Percentiles rank a stretch among this genome's conserved stretches.
Evolutionary conservation across 2,888 invertebrate species (phyloP).

Genomic region (Ormyrus nitidulus): DNA sequence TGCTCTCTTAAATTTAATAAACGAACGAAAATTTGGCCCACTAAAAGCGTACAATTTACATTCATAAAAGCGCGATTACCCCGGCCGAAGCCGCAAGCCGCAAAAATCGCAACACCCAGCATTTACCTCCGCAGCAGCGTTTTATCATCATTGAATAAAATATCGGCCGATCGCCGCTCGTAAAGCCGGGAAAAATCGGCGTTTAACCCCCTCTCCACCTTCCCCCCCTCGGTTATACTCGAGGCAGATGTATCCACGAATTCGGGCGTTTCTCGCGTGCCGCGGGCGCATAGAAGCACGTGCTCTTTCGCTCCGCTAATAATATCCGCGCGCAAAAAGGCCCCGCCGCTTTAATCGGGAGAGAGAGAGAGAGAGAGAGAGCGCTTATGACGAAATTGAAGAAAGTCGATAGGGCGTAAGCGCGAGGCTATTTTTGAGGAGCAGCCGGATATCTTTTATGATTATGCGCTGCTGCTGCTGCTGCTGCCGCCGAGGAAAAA

Average conservation of each 20-base stretch:
- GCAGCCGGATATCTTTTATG: conserved; percentile 16
- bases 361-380: not conserved
- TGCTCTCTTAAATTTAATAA: too few relatives aligned
- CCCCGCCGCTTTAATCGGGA: too few relatives aligned
- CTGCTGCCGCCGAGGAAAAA: not conserved
- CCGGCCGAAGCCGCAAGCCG: not conserved
- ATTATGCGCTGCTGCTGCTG: conserved; percentile 1
- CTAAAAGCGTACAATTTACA: not conserved
- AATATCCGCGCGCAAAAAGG: conserved; percentile 22
- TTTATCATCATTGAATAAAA: too few relatives aligned
- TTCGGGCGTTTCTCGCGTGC: not conserved
- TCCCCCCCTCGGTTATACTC: too few relatives aligned
- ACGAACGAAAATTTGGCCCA: too few relatives aligned
- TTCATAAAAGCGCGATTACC: not conserved
- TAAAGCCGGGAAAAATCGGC: too few relatives aligned
- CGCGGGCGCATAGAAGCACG: conserved; percentile 15
- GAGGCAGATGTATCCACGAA: too few relatives aligned
- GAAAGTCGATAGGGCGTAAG: conserved; percentile 24
- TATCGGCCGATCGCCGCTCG: too few relatives aligned
- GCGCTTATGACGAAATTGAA: conserved; percentile 38
- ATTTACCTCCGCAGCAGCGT: too few relatives aligned
- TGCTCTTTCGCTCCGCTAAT: conserved; percentile 23
- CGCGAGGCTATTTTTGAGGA: conserved; percentile 26
- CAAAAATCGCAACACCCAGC: too few relatives aligned
- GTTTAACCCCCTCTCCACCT: too few relatives aligned